A percentile compares a stretch with the other conserved stretches of the same genome.
Conservation (phyloP, 2,888 invertebrate species). For the Lithodes maja region DNA sequence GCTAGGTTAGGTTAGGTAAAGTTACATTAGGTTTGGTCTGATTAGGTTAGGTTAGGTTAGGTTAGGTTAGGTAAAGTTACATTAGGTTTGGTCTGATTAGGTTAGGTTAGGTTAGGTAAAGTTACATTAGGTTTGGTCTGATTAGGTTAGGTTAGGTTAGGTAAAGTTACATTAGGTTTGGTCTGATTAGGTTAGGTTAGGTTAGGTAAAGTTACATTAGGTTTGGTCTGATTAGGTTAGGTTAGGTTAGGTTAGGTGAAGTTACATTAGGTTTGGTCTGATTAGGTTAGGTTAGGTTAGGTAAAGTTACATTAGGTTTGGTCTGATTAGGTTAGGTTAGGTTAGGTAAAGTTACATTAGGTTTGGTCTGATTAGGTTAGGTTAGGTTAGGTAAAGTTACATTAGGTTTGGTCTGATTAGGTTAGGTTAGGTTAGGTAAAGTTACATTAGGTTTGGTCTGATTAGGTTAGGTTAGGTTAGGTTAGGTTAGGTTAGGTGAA, state of each 20-base stretch:
- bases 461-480: background rate
- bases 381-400: background rate
- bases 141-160: background rate
- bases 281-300: background rate
- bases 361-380: background rate
- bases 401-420: constrained; percentile 9
- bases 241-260: background rate
- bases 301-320: background rate
- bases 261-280: background rate
- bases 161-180: background rate
- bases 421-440: constrained; percentile 9
- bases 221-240: background rate
- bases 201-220: background rate
- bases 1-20: no score
- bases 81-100: no score
- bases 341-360: background rate
- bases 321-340: constrained; percentile 2
- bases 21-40: no score
- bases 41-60: no score
- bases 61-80: no score
- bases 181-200: background rate
- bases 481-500: background rate
- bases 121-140: background rate
- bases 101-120: background rate
- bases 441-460: constrained; percentile 4